Base-by-base conservation (phyloP, 2,797 vertebrate genomes). In the Schizopygopsis malacanthus region DNA sequence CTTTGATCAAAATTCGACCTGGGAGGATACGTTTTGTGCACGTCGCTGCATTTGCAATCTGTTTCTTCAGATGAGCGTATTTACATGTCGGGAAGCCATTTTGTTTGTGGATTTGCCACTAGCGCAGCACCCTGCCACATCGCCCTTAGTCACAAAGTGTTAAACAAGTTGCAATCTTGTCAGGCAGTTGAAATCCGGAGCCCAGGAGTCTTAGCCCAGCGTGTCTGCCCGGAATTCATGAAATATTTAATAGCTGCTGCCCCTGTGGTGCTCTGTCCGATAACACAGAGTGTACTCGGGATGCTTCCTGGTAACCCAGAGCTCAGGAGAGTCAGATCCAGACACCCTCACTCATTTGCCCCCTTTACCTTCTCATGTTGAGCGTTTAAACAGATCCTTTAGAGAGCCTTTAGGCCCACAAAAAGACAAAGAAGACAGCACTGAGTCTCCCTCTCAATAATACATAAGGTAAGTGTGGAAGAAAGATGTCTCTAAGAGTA, bases 371-470 rank as follows among this genome's bases (percentile, higher is more conserved):
- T 83, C 82, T 81, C 82, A 70, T 85, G 72, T 79, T 45, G 61
- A 75, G 59, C 22, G 25, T 85, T 86, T 70, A 86, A 86, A 82
- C 75, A 85, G 79, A 89, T 56, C 47, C 76, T 59, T 50, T 56
- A 86, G 82, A 70, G 75, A 78, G 59, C 73, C 67, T 87, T 69
- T 52, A 85, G 61, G 43, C 73, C 59, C 54, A 5, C 33, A 79
- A 71, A 79, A 47, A 45, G 75, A 81, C 80, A 83, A 86, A 82
- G 73, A 50, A 88, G 83, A 82, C 75, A 79, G 79, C 82, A 69
- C 70, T 6, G 59, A 50, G 16, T 39, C 39, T 85, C 63, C 87
- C 71, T 43, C 56, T 88, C 69, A 87, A 88, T 88, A 87, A 85
- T 84, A 79, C 81, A 89, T 81, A 45, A 76, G 28, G 10, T 50